A percentile compares a stretch with the other conserved stretches of the same genome.
These are phyloP conservation scores for Corbicula japonica DNA, from an alignment of 2,888 invertebrate species.

Conservation along the genomic window DNA sequence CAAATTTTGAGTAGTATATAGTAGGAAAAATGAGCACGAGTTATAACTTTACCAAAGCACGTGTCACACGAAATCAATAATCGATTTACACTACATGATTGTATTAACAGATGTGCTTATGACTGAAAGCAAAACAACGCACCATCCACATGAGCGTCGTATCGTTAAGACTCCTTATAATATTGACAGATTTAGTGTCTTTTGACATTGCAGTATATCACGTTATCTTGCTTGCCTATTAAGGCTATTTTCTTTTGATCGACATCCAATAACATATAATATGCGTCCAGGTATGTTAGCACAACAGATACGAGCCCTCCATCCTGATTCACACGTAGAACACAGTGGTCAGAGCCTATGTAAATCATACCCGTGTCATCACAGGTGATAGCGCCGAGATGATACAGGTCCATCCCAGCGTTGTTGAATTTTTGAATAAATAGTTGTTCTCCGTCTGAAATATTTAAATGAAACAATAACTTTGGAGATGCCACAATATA, in stretches of 20 bases:
- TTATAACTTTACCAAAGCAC: too few relatives aligned
- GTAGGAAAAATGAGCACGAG: too few relatives aligned
- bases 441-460: slow-evolving; percentile 14
- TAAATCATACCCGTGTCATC: slow-evolving; percentile 3
- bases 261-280: slow-evolving; percentile 13
- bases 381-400: slow-evolving; percentile 15
- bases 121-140: too few relatives aligned
- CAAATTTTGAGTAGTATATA: too few relatives aligned
- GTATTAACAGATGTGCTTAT: too few relatives aligned
- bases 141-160: too few relatives aligned
- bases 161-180: too few relatives aligned
- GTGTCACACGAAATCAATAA: too few relatives aligned
- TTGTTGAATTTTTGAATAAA: slow-evolving; percentile 5
- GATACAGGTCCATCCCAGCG: slow-evolving; percentile 1
- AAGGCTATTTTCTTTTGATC: slow-evolving; percentile 1
- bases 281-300: slow-evolving; percentile 1
- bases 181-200: too few relatives aligned
- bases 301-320: slow-evolving; percentile 8
- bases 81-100: too few relatives aligned
- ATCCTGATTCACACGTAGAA: slow-evolving; percentile 4
- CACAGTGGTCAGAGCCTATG: slow-evolving; percentile 16
- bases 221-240: not conserved
- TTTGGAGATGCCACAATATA: too few relatives aligned
- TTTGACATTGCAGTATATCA: not conserved
- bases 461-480: not conserved